Conservation (phyloP, 2,888 invertebrate genomes). For the Acanthopleura granulata region DNA sequence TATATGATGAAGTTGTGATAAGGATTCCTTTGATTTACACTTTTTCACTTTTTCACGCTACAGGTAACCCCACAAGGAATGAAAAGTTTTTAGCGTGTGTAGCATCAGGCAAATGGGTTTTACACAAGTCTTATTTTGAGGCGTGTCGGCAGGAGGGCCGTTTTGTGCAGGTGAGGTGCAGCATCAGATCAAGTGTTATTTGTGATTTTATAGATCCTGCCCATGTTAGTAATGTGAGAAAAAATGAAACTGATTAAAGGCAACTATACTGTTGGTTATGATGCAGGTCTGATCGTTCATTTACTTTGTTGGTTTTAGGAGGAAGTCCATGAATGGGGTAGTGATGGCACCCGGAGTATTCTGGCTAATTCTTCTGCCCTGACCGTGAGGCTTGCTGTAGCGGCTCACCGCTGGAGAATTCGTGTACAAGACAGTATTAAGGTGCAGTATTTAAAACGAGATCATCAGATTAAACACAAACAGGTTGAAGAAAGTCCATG, state of each 20-base stretch:
- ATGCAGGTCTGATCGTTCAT: neutral
- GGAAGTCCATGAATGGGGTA: slow-evolving; percentile 88
- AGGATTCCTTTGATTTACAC: too few relatives aligned
- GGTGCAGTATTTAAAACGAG: slow-evolving; percentile 34
- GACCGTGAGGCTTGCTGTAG: slow-evolving; percentile 57
- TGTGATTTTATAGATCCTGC: too few relatives aligned
- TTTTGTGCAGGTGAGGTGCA: slow-evolving; percentile 76
- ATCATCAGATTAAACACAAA: too few relatives aligned
- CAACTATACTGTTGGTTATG: too few relatives aligned
- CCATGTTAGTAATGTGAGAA: too few relatives aligned
- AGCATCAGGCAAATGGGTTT: slow-evolving; percentile 90
- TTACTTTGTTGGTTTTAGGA: slow-evolving; percentile 74
- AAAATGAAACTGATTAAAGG: too few relatives aligned
- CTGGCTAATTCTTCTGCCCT: slow-evolving; percentile 44
- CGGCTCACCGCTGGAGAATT: slow-evolving; percentile 76
- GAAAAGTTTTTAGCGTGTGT: slow-evolving; percentile 90
- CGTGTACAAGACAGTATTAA: slow-evolving; percentile 69
- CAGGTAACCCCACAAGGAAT: slow-evolving; percentile 75
- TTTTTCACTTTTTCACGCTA: neutral
- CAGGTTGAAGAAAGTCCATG: neutral
- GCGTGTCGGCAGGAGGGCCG: slow-evolving; percentile 75
- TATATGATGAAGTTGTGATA: too few relatives aligned
- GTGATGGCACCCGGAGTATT: slow-evolving; percentile 73
- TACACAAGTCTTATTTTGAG: slow-evolving; percentile 84
- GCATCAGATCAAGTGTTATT: too few relatives aligned